Evolutionary conservation across 2,113 vertebrate species (phyloP).

Genomic region (Notiomystis cincta): DNA sequence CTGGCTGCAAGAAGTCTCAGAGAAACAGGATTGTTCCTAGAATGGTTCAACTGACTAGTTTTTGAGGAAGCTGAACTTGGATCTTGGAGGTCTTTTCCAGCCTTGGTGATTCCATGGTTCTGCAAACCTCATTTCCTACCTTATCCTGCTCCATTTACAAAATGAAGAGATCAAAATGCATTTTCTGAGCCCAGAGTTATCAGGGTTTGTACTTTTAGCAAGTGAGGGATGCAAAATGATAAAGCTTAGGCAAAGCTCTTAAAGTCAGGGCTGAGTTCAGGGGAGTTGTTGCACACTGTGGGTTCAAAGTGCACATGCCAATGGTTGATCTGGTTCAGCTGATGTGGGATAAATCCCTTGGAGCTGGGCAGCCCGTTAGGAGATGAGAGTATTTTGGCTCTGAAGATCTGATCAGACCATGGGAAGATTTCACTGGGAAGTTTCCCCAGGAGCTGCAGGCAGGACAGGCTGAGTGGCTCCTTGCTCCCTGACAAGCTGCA

Average conservation of each 20-base stretch:
- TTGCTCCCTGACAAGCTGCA: not conserved
- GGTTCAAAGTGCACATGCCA: not conserved
- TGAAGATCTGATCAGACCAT: not conserved
- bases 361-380: not conserved
- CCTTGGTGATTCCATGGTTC: not conserved
- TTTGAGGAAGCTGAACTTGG: not conserved
- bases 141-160: not conserved
- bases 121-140: not conserved
- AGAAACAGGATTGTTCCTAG: not conserved
- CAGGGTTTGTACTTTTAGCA: not conserved
- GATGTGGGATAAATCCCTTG: not conserved
- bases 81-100: not conserved
- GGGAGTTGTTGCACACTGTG: fast-evolving
- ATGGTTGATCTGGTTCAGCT: not conserved
- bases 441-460: not conserved
- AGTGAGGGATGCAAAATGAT: not conserved
- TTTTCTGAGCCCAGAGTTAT: not conserved
- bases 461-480: not conserved
- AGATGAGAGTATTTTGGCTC: not conserved
- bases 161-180: not conserved
- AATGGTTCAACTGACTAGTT: not conserved
- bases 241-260: not conserved
- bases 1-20: not conserved
- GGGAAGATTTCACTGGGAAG: not conserved
- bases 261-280: not conserved